Conservation (phyloP, 2,888 invertebrate genomes). For the Agrilus cyanescens region DNA sequence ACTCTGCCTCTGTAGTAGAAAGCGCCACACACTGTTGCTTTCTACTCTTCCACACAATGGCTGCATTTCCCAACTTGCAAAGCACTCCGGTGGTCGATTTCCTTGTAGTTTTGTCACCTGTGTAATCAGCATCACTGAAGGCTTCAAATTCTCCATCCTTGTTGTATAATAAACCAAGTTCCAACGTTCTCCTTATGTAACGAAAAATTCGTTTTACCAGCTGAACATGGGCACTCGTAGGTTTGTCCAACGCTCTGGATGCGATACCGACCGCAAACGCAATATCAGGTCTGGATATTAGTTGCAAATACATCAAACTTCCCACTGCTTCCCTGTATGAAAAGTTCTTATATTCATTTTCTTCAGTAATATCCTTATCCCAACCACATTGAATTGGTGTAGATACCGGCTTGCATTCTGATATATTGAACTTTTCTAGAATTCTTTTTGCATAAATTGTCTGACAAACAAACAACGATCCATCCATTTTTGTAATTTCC, state of each 20-base stretch:
- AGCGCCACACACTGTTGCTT: constrained; percentile 13
- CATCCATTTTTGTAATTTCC: too few relatives aligned
- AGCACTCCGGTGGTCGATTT: constrained; percentile 15
- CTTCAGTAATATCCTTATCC: too few relatives aligned
- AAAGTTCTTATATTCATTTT: too few relatives aligned
- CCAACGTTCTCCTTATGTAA: constrained; percentile 19
- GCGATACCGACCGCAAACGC: constrained; percentile 20
- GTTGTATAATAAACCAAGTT: background rate
- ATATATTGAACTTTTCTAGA: too few relatives aligned
- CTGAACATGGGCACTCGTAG: constrained; percentile 17
- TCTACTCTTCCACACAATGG: constrained; percentile 19
- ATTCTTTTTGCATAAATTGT: too few relatives aligned
- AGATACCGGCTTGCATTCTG: too few relatives aligned
- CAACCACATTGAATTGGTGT: too few relatives aligned
- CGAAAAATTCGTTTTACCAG: constrained; percentile 23
- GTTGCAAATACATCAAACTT: constrained; percentile 21
- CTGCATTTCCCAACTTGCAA: constrained; percentile 16
- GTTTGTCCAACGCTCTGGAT: constrained; percentile 16
- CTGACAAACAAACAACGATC: too few relatives aligned
- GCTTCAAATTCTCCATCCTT: constrained; percentile 11
- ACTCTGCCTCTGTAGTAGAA: constrained; percentile 22
- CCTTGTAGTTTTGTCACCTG: constrained; percentile 17
- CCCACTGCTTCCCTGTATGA: constrained; percentile 19
- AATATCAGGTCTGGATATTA: constrained; percentile 20
- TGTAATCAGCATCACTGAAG: constrained; percentile 28